Base-by-base conservation (phyloP, 2,113 vertebrate genomes). In the Scortum barcoo region DNA sequence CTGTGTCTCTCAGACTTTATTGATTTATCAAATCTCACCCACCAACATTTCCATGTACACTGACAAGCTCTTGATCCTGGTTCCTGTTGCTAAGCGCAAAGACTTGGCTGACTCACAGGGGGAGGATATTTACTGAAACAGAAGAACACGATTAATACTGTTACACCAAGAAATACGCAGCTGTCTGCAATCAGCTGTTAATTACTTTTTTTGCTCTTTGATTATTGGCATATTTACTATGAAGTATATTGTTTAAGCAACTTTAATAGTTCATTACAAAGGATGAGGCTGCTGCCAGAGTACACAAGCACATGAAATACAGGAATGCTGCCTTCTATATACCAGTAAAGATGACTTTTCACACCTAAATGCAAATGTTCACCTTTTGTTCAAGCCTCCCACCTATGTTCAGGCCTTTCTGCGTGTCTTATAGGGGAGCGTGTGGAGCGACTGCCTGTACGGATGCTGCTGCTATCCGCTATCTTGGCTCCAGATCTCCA, bases 401-500 rank as follows among this genome's bases (percentile, higher is more conserved):
- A 85, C 90, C 68, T 70, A 70, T 7, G 71, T 50, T 81, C 53
- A 84, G 24, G 24, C 56, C 50, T 80, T 42, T 86, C 57, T 20
- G 2, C 77, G 70, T 81, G 61, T 89, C 50, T 88, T 84, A 22
- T 86, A 95, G 93, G 94, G 93, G 22, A 92, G 87, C 22, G 86
- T 93, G 73, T 94, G 93, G 86, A 94, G 92, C 22, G 93, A 95
- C 89, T 95, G 94, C 80, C 83, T 94, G 80, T 94, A 92, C 7
- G 93, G 94, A 74, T 96, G 95, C 90, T 93, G 93, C 88, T 95
- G 93, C 86, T 94, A 95, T 67, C 73, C 90, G 0, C 85, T 95
- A 57, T 95, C 95, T 86, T 96, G 94, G 94, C 93, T 93, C 62
- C 93, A 94, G 83, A 94, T 95, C 85, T 95, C 94, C 68, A 87